Conservation (phyloP, 2,797 vertebrate genomes). For the Myioborus melanocephalus region DNA sequence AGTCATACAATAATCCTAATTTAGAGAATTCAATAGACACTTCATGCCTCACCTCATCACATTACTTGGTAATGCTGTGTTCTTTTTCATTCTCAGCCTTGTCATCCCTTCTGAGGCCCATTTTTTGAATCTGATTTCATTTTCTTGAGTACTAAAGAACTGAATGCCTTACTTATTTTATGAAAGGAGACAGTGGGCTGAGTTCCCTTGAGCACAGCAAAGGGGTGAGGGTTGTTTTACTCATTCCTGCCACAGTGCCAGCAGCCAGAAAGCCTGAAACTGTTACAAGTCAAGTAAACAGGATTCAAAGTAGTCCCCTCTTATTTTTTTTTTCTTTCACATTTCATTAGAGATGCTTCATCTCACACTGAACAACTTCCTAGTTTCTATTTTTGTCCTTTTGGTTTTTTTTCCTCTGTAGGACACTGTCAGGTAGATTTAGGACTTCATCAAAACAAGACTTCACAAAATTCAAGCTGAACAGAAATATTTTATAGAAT, state of each 20-base stretch:
- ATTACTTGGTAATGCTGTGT: neutral
- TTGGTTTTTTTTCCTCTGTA: neutral
- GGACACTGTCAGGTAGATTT: neutral
- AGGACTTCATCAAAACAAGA: neutral
- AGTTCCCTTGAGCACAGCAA: neutral
- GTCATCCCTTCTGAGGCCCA: neutral
- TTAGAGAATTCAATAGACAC: neutral
- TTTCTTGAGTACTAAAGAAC: neutral
- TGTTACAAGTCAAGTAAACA: constrained; percentile 15
- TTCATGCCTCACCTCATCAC: neutral
- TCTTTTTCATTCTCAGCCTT: neutral
- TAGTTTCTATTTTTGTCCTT: neutral
- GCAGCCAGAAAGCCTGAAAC: neutral
- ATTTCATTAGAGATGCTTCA: constrained; percentile 25
- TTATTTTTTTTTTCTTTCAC: neutral
- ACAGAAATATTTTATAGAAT: neutral
- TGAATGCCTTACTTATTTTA: neutral
- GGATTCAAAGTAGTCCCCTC: neutral
- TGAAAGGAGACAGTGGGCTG: neutral
- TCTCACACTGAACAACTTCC: neutral
- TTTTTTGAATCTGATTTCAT: neutral
- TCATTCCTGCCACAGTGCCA: neutral
- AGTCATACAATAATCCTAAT: neutral
- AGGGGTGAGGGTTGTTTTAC: neutral
- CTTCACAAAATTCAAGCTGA: neutral